Evolutionary conservation across 2,113 vertebrate species (phyloP), one percentile per base, ranked within the genome.

Genomic region (Clinocottus analis): DNA sequence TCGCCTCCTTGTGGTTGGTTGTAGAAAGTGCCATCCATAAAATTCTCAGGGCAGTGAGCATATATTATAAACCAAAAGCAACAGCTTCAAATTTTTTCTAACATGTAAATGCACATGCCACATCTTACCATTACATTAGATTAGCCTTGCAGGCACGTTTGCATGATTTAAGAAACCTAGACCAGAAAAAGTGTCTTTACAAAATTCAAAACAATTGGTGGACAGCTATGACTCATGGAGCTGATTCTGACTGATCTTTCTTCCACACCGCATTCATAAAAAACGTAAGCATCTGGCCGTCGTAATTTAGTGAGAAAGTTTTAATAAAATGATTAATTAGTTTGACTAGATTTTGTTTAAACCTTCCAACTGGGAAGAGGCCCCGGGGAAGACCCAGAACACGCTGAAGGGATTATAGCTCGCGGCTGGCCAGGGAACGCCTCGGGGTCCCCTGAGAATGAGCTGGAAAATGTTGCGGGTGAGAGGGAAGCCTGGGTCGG

Each of bases 191-290:
- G 27, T 72, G 60, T 79, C 67, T 69, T 56, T 29, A 19, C 1
- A 45, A 56, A 85, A 90, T 93, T 93, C 79, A 93, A 92, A 91
- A 89, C 49, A 67, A 84, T 73, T 33, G 59, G 69, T 63, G 58
- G 35, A 75, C 55, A 47, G 67, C 75, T 58, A 23, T 37, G 49
- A 84, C 72, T 72, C n/a, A 66, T 41, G 29, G 67, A n/a, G 58
- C 11, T 45, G 53, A 64, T 63, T 75, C 17, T 3, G 12, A 35
- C 21, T 49, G 5, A 70, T 55, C 13, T 62, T 59, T 62, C 25
- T 62, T 75, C 41, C 45, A 56, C 62, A 72, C 33, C 41, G 72
- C 41, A 68, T 61, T 70, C 13, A 66, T 10, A 56, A 80, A 82
- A n/a, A 79, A 63, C 25, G 12, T 6, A 70, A 55, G 41, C 7